These are phyloP conservation scores for Elephantulus edwardii DNA, from an alignment of 2,113 vertebrate genomes.

Conservation along the genomic window DNA sequence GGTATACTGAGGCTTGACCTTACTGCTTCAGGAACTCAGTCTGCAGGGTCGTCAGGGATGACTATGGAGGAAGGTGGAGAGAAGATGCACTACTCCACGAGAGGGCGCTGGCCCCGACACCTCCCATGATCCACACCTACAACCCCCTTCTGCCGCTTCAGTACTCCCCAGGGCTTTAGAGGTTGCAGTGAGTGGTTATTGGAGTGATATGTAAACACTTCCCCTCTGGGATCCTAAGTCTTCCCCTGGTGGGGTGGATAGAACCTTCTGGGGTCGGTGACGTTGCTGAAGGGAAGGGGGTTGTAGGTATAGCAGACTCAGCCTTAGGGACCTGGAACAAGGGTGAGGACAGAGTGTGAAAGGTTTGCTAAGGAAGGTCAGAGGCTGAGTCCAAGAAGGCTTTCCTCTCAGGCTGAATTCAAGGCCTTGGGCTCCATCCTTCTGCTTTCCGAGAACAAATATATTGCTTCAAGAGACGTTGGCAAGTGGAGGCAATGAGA, in stretches of 20 bases:
- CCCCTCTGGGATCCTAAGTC: not conserved
- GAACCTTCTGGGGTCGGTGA: not conserved
- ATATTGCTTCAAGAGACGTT: constrained; percentile 73
- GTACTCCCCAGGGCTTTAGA: not conserved
- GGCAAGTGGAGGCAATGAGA: not conserved
- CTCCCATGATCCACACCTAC: accelerated
- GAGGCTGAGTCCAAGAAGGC: constrained; percentile 8
- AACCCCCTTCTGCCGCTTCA: not conserved
- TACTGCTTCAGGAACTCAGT: not conserved
- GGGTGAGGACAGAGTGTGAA: not conserved
- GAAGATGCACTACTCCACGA: not conserved
- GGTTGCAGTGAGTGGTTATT: not conserved
- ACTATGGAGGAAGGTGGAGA: not conserved
- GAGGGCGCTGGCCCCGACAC: not conserved
- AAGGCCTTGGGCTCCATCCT: constrained; percentile 26
- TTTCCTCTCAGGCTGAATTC: constrained; percentile 29
- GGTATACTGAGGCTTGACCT: not conserved
- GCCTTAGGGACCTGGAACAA: not conserved
- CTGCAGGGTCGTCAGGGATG: not conserved
- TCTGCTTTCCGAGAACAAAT: constrained; percentile 8
- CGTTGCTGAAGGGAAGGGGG: not conserved
- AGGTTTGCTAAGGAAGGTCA: not conserved
- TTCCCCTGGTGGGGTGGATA: not conserved
- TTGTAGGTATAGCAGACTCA: not conserved
- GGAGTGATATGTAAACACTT: not conserved